Conservation (phyloP, 1,140 invertebrate species). For the Theocolax elegans region DNA sequence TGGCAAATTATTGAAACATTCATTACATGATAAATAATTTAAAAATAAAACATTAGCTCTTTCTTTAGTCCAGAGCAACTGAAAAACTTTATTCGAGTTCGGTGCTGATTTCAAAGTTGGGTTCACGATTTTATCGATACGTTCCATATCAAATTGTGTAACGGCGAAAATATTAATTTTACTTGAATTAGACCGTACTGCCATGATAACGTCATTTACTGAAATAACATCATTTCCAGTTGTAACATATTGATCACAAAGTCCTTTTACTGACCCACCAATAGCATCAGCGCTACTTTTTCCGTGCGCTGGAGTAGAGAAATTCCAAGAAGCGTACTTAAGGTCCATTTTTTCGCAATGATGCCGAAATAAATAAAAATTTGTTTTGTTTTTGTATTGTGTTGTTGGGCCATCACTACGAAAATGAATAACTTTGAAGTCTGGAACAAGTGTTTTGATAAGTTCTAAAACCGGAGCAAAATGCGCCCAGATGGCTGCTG, state of each 20-base stretch:
- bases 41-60: too few relatives aligned
- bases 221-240: slow-evolving; percentile 20
- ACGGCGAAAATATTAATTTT: not conserved
- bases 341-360: slow-evolving; percentile 22
- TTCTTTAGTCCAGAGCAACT: too few relatives aligned
- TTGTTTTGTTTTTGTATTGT: slow-evolving; percentile 31
- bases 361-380: slow-evolving; percentile 30
- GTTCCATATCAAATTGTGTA: too few relatives aligned
- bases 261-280: slow-evolving; percentile 25
- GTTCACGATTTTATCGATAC: too few relatives aligned
- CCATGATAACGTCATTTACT: too few relatives aligned
- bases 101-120: too few relatives aligned
- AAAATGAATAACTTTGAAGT: slow-evolving; percentile 44
- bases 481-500: slow-evolving; percentile 50
- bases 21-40: too few relatives aligned
- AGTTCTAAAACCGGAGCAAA: slow-evolving; percentile 43
- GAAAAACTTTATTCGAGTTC: too few relatives aligned
- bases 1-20: too few relatives aligned
- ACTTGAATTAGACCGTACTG: too few relatives aligned
- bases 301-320: slow-evolving; percentile 32
- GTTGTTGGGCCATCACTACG: slow-evolving; percentile 48
- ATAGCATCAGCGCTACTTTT: slow-evolving; percentile 38
- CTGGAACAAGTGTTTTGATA: too few relatives aligned
- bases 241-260: slow-evolving; percentile 24
- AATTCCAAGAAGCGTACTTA: slow-evolving; percentile 27